phyloP scores from a whole-genome alignment of 2,113 vertebrate genomes.

The Boulengeromyrus knoepffleri region DNA sequence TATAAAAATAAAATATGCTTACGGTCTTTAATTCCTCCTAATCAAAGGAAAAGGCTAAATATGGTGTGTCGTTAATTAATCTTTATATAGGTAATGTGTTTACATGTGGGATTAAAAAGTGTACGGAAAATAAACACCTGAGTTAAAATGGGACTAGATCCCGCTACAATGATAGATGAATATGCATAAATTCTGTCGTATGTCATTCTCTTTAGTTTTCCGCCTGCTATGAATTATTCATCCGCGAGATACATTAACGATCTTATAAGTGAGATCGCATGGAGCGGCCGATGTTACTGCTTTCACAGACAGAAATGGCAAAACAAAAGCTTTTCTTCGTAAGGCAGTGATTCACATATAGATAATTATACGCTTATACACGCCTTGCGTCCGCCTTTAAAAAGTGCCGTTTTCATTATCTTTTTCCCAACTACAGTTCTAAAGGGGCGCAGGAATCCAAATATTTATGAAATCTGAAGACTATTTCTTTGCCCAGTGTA shows the following conservation, averaged over 20 bases:
- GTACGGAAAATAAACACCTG: background rate
- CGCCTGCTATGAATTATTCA: slow-evolving; percentile 7
- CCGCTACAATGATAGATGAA: slow-evolving; percentile 18
- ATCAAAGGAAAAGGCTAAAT: background rate
- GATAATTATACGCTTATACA: background rate
- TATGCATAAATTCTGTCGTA: slow-evolving; percentile 13
- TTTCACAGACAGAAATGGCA: background rate
- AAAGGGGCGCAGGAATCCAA: background rate
- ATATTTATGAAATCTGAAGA: background rate
- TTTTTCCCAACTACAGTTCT: background rate
- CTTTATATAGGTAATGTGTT: background rate
- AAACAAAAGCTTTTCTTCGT: background rate
- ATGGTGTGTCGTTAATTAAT: background rate
- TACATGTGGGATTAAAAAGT: background rate
- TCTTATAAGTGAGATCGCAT: background rate
- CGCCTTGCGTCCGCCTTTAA: background rate
- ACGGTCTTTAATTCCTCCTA: background rate
- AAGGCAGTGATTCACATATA: background rate
- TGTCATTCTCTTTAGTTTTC: slow-evolving; percentile 1
- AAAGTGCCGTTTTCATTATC: slow-evolving; percentile 23
- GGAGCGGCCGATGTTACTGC: background rate
- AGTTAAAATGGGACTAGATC: background rate
- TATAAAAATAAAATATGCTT: background rate
- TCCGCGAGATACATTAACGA: slow-evolving; percentile 3
- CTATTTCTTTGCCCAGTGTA: background rate